Evolutionary conservation across 2,888 invertebrate genomes (phyloP).

Genomic region (Pristionchus japonicus): DNA sequence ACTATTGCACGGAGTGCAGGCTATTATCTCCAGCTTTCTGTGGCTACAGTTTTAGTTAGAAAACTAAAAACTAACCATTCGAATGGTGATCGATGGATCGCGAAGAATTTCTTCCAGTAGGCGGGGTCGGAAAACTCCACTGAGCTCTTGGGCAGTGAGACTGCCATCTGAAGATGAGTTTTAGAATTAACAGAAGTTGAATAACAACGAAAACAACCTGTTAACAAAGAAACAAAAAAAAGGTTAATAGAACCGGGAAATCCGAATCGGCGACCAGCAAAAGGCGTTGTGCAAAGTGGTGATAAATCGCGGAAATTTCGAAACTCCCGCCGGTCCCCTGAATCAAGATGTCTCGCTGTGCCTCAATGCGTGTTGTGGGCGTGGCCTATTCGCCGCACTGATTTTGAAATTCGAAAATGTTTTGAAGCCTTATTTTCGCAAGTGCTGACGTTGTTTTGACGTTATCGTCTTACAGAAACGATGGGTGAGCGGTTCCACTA

Average conservation of each 20-base stretch:
- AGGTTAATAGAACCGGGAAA: neutral
- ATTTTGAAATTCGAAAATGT: conserved; percentile 5
- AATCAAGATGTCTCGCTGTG: neutral
- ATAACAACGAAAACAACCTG: neutral
- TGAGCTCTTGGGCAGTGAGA: conserved; percentile 58
- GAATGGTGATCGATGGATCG: conserved; percentile 64
- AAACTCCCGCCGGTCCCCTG: neutral
- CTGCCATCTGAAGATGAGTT: conserved; percentile 13
- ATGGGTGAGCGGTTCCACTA: conserved; percentile 50
- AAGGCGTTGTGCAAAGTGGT: neutral
- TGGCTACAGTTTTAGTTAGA: neutral
- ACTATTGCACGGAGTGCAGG: neutral
- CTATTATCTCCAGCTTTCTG: no score
- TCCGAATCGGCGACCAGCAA: neutral
- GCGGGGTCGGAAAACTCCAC: conserved; percentile 67
- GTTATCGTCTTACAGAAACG: neutral
- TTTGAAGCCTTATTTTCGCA: neutral
- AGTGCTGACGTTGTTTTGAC: neutral
- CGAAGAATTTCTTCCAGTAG: conserved; percentile 74
- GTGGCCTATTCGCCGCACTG: neutral
- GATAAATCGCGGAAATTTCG: neutral
- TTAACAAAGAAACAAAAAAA: neutral
- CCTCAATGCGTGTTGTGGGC: neutral
- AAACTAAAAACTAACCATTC: conserved; percentile 68
- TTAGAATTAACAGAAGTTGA: neutral